These are phyloP conservation scores for Dermochelys coriacea DNA, from an alignment of 2,797 vertebrate species.

Conservation along the genomic window DNA sequence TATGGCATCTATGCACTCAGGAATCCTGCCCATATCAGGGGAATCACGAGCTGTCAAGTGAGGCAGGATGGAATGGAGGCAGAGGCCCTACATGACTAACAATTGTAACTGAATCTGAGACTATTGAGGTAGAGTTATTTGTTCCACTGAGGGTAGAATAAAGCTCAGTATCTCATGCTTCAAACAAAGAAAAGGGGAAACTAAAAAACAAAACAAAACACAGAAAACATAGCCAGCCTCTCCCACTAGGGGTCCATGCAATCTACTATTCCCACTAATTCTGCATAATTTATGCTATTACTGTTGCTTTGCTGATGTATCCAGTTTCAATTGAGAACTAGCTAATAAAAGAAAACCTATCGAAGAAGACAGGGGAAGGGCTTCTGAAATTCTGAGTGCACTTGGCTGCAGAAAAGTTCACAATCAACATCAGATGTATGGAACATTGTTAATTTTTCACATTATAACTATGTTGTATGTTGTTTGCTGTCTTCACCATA, in stretches of 20 bases:
- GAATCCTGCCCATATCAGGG: not conserved
- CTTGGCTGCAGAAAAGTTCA: not conserved
- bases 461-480: not conserved
- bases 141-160: not conserved
- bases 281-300: accelerated
- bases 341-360: not conserved
- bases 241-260: not conserved
- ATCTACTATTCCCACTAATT: not conserved
- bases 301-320: not conserved
- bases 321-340: not conserved
- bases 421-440: not conserved
- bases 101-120: not conserved
- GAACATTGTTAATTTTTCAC: not conserved
- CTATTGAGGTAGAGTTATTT: not conserved
- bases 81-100: not conserved
- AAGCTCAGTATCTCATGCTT: not conserved
- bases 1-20: not conserved
- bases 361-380: not conserved
- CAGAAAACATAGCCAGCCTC: not conserved
- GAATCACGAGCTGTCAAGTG: not conserved
- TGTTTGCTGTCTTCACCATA: not conserved
- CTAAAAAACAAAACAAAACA: not conserved
- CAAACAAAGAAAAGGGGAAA: not conserved
- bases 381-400: not conserved
- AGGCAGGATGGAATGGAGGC: not conserved